phyloP scores from a whole-genome alignment of 2,888 invertebrate species.

The Philhelius pedissequus region DNA sequence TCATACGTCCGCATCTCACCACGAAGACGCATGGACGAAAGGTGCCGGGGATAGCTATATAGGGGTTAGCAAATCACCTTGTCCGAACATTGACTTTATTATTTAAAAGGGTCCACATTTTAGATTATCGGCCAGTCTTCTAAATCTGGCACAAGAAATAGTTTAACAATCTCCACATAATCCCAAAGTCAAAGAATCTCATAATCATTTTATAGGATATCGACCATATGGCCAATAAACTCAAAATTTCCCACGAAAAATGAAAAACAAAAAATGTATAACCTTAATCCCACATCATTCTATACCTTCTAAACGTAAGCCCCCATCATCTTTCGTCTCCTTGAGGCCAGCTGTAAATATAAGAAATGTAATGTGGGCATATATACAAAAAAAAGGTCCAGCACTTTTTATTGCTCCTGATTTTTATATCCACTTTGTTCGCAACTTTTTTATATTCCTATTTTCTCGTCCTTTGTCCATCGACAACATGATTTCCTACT shows the following conservation, averaged over 20 bases:
- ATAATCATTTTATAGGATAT: slow-evolving; percentile 65
- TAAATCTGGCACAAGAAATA: slow-evolving; percentile 47
- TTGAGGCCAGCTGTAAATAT: slow-evolving; percentile 14
- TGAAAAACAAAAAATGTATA: neutral
- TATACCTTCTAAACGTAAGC: neutral
- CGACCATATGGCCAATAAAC: slow-evolving; percentile 64
- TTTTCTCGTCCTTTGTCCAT: slow-evolving; percentile 49
- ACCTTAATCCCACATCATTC: neutral
- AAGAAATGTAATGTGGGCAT: slow-evolving; percentile 43
- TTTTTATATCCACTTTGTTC: slow-evolving; percentile 67
- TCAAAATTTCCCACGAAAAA: slow-evolving; percentile 47
- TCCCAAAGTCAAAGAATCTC: slow-evolving; percentile 57
- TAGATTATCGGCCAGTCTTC: slow-evolving; percentile 22
- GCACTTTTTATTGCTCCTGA: slow-evolving; percentile 61
- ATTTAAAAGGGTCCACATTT: slow-evolving; percentile 32
- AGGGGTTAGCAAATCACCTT: slow-evolving; percentile 15
- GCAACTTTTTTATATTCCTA: slow-evolving; percentile 54
- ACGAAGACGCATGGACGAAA: neutral
- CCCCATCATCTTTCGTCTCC: slow-evolving; percentile 23
- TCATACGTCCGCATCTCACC: neutral
- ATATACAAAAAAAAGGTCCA: slow-evolving; percentile 33
- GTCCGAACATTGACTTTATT: slow-evolving; percentile 18
- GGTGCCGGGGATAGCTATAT: too few relatives aligned
- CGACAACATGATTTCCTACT: slow-evolving; percentile 64
- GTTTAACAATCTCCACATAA: slow-evolving; percentile 60